Percentiles rank a stretch among this genome's conserved stretches.
These are phyloP conservation scores for Pseudomyrmex dendroicus DNA, from an alignment of 1,140 invertebrate genomes.

Conservation along the genomic window DNA sequence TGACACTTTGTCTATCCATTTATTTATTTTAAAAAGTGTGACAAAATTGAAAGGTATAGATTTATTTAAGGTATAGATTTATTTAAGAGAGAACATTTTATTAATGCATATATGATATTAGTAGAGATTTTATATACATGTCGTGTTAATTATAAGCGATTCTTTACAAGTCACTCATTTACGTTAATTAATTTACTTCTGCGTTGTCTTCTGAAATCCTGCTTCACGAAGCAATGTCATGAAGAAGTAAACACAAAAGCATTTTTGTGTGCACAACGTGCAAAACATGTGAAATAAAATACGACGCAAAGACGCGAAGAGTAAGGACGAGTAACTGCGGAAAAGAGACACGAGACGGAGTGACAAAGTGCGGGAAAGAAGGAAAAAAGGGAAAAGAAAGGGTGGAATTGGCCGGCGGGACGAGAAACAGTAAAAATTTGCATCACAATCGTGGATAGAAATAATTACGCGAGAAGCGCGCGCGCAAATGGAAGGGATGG, in stretches of 20 bases:
- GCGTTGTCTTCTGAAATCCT: not conserved
- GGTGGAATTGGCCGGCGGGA: slow-evolving; percentile 56
- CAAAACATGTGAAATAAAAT: slow-evolving; percentile 27
- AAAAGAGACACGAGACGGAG: not conserved
- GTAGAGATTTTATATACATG: not conserved
- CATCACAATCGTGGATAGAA: slow-evolving; percentile 84
- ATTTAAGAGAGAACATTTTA: not conserved
- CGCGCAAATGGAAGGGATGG: slow-evolving; percentile 68
- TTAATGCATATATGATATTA: no score
- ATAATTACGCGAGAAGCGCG: slow-evolving; percentile 82
- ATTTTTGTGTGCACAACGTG: slow-evolving; percentile 16
- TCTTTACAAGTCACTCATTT: not conserved
- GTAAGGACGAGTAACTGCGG: slow-evolving; percentile 9
- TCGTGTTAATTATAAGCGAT: slow-evolving; percentile 40
- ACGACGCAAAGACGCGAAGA: slow-evolving; percentile 15
- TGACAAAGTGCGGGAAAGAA: slow-evolving; percentile 48
- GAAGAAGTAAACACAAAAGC: slow-evolving; percentile 22
- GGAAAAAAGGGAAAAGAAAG: slow-evolving; percentile 67
- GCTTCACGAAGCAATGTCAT: not conserved
- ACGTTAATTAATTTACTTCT: slow-evolving; percentile 41
- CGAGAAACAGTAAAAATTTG: slow-evolving; percentile 83
- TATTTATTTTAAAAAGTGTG: not conserved
- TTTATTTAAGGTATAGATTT: not conserved
- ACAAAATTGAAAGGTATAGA: not conserved
- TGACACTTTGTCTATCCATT: not conserved